A percentile compares a stretch with the other conserved stretches of the same genome.
Evolutionary conservation across 2,113 vertebrate species (phyloP).

Genomic region (Ptilonorhynchus violaceus): DNA sequence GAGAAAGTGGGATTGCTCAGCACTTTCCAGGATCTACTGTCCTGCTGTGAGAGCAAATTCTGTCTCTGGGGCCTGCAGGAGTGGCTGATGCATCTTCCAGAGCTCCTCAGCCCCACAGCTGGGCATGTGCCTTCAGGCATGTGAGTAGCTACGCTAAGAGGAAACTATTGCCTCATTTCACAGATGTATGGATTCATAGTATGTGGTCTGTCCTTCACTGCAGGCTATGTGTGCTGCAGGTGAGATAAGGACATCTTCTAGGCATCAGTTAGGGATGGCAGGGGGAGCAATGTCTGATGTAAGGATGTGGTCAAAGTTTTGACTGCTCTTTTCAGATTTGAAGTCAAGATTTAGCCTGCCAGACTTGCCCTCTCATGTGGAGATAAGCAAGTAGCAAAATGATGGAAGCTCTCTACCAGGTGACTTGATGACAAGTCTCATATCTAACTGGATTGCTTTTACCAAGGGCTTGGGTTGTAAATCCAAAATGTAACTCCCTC

Average conservation of each 20-base stretch:
- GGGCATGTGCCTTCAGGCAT: not conserved
- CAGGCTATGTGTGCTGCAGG: not conserved
- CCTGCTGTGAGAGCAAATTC: not conserved
- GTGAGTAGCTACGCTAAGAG: not conserved
- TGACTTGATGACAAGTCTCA: not conserved
- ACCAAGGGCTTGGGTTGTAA: not conserved
- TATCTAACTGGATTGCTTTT: not conserved
- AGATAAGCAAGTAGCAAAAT: not conserved
- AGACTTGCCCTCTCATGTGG: not conserved
- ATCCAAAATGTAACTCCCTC: not conserved
- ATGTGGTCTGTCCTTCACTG: not conserved
- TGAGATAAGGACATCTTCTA: not conserved
- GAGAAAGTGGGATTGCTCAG: not conserved
- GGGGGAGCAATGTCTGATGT: not conserved
- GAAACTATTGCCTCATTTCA: not conserved
- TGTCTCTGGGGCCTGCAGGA: not conserved
- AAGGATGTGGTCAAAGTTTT: not conserved
- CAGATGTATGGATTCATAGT: not conserved
- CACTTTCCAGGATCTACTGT: not conserved
- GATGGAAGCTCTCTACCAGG: not conserved
- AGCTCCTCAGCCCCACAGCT: not conserved
- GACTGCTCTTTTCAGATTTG: not conserved
- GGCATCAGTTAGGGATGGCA: not conserved
- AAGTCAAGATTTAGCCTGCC: not conserved
- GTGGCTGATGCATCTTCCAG: not conserved